These are phyloP conservation scores for Melikaiella ostensackeni DNA, from an alignment of 2,888 invertebrate genomes.

Conservation along the genomic window DNA sequence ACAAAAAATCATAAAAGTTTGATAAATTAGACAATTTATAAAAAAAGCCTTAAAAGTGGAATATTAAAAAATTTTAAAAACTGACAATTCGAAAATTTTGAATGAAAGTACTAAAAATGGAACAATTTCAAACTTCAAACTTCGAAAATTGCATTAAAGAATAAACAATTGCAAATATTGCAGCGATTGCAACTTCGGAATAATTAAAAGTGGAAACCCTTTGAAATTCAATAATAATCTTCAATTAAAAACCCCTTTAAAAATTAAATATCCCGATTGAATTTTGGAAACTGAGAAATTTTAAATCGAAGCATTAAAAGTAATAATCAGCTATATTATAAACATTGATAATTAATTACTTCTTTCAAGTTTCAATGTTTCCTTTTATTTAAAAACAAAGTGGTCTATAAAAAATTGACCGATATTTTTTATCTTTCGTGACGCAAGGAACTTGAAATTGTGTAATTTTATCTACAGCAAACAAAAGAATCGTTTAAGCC, in stretches of 20 bases:
- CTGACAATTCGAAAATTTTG: neutral
- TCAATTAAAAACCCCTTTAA: neutral
- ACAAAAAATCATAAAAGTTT: too few relatives aligned
- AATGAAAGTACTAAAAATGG: neutral
- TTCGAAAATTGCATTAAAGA: too few relatives aligned
- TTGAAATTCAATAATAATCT: neutral
- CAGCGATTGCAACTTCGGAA: neutral
- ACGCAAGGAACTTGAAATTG: constrained; percentile 9
- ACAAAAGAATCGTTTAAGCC: constrained; percentile 21
- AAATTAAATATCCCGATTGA: neutral
- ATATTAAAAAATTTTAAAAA: neutral
- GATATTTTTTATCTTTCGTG: neutral
- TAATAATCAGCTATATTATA: neutral
- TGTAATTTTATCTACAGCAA: constrained; percentile 34
- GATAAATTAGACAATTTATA: too few relatives aligned
- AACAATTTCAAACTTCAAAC: neutral
- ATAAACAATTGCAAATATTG: too few relatives aligned
- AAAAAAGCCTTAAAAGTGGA: too few relatives aligned
- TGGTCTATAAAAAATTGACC: neutral
- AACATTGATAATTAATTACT: neutral
- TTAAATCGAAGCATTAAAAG: neutral
- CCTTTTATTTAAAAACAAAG: neutral
- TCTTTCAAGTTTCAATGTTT: neutral
- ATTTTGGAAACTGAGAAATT: neutral
- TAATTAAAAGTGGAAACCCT: neutral